A percentile compares a stretch with the other conserved stretches of the same genome.
These are phyloP conservation scores for Onychorhynchus coronatus DNA, from an alignment of 2,113 vertebrate genomes.

Conservation along the genomic window DNA sequence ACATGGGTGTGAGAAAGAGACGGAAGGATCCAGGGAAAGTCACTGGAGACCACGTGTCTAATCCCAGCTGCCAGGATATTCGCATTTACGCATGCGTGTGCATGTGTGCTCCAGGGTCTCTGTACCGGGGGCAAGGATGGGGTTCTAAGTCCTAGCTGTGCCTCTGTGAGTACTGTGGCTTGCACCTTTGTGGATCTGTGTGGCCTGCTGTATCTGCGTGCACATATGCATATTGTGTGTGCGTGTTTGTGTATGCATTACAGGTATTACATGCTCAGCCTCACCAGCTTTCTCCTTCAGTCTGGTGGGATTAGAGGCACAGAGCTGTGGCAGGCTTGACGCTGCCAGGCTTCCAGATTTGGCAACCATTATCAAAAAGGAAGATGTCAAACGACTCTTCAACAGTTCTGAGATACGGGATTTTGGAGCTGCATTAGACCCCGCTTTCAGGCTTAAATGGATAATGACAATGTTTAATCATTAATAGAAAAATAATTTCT, in stretches of 20 bases:
- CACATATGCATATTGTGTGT: neutral
- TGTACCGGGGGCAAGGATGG: neutral
- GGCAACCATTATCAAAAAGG: fast-evolving
- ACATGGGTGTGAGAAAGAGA: neutral
- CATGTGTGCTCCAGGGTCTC: neutral
- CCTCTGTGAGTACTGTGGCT: neutral
- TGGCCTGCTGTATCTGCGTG: neutral
- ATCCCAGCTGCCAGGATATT: neutral
- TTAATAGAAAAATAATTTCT: neutral
- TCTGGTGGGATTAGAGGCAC: neutral
- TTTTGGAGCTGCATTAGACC: neutral
- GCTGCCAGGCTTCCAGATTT: neutral
- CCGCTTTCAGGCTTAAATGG: neutral
- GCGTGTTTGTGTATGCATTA: neutral
- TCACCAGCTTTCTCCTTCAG: neutral
- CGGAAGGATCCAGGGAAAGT: neutral
- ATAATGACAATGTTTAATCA: neutral
- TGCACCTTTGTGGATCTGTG: neutral
- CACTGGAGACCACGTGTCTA: neutral
- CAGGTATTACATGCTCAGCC: neutral
- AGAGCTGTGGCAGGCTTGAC: neutral
- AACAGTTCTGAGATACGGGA: neutral
- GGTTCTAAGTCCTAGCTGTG: neutral
- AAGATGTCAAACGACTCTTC: neutral
- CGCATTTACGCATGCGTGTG: fast-evolving